These are phyloP conservation scores for Synaphobranchus kaupii DNA, from an alignment of 2,797 vertebrate genomes.

Conservation along the genomic window DNA sequence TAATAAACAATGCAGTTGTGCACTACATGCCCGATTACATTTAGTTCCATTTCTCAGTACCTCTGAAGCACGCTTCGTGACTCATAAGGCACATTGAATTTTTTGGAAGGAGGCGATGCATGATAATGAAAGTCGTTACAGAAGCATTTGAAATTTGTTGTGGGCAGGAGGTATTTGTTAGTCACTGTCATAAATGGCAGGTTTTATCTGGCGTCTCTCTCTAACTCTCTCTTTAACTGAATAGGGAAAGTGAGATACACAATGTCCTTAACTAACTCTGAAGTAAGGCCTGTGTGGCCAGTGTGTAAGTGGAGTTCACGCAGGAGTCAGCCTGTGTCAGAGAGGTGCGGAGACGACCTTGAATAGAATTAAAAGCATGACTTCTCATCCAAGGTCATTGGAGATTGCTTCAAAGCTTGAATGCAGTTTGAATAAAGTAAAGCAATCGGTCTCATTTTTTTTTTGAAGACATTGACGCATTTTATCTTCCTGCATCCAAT, in stretches of 20 bases:
- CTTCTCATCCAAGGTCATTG: neutral
- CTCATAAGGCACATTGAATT: neutral
- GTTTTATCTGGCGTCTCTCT: neutral
- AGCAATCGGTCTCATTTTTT: neutral
- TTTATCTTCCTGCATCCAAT: neutral
- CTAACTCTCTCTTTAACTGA: neutral
- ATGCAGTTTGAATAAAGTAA: neutral
- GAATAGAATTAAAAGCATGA: neutral
- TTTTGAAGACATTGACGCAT: neutral
- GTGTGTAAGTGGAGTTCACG: neutral
- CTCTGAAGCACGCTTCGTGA: neutral
- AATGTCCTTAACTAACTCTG: neutral
- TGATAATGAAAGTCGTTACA: neutral
- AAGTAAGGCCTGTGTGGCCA: neutral
- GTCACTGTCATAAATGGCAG: neutral
- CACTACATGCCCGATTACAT: neutral
- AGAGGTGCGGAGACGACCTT: neutral
- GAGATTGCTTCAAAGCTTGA: neutral
- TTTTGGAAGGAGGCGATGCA: neutral
- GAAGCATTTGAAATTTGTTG: neutral
- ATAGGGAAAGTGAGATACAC: neutral
- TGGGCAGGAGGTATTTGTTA: neutral
- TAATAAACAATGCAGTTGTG: neutral
- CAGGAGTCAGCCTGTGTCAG: too few species aligned
- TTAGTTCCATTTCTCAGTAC: neutral